Percentiles rank a stretch among this genome's conserved stretches.
Conservation (phyloP, 2,113 vertebrate genomes). For the Rostratula benghalensis region DNA sequence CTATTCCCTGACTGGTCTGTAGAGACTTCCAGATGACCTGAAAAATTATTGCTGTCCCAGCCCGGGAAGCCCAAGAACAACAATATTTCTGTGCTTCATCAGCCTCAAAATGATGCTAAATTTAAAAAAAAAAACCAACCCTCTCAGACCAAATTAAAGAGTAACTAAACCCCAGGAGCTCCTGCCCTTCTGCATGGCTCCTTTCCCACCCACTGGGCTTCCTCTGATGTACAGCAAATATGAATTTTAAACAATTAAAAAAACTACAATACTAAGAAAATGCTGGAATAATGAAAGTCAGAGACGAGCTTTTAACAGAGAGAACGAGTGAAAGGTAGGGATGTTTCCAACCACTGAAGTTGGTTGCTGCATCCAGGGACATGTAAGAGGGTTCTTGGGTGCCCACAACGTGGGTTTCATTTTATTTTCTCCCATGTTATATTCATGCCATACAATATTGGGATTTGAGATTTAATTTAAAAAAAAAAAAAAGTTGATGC, state of each 20-base stretch:
- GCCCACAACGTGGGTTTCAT: background rate
- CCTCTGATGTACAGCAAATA: background rate
- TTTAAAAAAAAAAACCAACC: background rate
- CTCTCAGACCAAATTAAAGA: background rate
- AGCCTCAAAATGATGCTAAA: background rate
- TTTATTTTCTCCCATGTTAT: accelerated
- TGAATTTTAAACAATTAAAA: background rate
- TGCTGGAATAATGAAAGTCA: background rate
- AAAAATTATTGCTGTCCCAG: background rate
- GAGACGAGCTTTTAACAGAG: background rate
- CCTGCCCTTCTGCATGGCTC: background rate
- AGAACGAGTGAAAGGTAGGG: accelerated
- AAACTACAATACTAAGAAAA: background rate
- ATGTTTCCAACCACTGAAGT: background rate
- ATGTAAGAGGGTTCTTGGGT: accelerated
- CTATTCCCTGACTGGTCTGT: background rate
- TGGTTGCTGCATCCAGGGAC: background rate
- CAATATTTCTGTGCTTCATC: accelerated
- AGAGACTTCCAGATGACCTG: background rate
- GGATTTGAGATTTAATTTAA: background rate
- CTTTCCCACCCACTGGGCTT: accelerated
- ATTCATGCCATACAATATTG: accelerated
- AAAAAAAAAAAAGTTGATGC: background rate
- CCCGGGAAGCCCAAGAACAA: accelerated
- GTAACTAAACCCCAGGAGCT: background rate